These are phyloP conservation scores for Amiota mariae DNA, from an alignment of 2,888 invertebrate species.

Conservation along the genomic window DNA sequence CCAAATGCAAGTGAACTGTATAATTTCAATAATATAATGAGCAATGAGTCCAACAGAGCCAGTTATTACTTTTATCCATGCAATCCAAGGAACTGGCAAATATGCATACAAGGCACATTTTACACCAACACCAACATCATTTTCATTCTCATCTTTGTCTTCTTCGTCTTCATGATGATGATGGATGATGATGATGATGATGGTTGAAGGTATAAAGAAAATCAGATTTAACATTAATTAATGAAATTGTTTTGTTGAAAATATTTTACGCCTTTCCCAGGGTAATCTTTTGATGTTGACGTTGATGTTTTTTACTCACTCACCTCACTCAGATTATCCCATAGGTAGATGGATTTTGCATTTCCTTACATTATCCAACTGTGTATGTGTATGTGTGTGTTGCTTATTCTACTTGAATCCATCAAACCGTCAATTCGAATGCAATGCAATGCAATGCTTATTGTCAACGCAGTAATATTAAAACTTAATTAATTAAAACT, in stretches of 20 bases:
- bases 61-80: conserved; percentile 7
- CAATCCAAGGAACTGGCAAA: conserved; percentile 26
- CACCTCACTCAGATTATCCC: no score
- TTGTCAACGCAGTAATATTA: conserved; percentile 65
- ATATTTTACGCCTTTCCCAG: conserved; percentile 21
- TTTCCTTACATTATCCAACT: no score
- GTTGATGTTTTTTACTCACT: not conserved
- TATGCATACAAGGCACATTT: not conserved
- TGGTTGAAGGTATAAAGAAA: conserved; percentile 52
- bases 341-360: no score
- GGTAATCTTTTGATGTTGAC: conserved; percentile 10
- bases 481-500: conserved; percentile 68
- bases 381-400: no score
- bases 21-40: conserved; percentile 55
- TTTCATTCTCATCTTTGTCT: conserved; percentile 42
- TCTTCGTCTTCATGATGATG: not conserved
- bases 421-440: conserved; percentile 48
- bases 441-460: conserved; percentile 45
- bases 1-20: conserved; percentile 31
- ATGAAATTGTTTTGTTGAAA: conserved; percentile 46
- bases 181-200: not conserved
- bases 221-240: conserved; percentile 55
- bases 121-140: conserved; percentile 20
- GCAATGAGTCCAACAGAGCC: conserved; percentile 37
- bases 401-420: not conserved